Evolutionary conservation across 2,888 invertebrate species (phyloP).

Genomic region (Oscheius sp.): DNA sequence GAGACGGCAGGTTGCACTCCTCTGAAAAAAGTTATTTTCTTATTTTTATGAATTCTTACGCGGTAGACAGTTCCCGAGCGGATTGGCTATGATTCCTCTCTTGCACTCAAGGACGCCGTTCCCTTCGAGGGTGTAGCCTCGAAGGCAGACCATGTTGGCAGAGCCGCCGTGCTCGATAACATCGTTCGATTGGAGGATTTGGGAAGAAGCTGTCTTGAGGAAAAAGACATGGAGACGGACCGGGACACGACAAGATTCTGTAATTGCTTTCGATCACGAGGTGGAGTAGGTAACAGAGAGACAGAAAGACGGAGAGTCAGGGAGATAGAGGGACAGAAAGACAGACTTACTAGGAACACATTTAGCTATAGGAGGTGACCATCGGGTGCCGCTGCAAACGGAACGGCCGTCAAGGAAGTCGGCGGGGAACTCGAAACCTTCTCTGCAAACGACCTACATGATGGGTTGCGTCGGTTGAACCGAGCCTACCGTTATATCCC

Average conservation of each 20-base stretch:
- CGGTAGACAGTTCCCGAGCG: conserved; percentile 65
- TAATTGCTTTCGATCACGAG: not conserved
- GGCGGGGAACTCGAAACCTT: conserved; percentile 58
- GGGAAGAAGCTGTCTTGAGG: conserved; percentile 54
- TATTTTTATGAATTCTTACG: conserved; percentile 45
- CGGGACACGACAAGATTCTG: conserved; percentile 68
- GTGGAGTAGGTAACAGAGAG: too few relatives aligned
- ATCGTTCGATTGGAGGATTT: conserved; percentile 69
- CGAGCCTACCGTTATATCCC: conserved; percentile 43
- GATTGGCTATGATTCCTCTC: conserved; percentile 54
- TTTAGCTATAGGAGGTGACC: conserved; percentile 87
- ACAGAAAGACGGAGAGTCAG: not conserved
- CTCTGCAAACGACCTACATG: conserved; percentile 67
- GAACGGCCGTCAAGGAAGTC: conserved; percentile 77
- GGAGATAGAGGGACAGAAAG: not conserved
- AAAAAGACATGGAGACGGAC: conserved; percentile 69
- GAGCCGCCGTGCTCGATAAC: conserved; percentile 59
- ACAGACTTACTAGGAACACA: conserved; percentile 82
- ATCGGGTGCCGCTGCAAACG: conserved; percentile 92
- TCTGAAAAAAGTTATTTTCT: conserved; percentile 39
- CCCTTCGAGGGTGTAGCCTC: conserved; percentile 58
- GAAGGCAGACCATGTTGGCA: conserved; percentile 58
- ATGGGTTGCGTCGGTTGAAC: not conserved
- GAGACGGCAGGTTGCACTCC: conserved; percentile 46
- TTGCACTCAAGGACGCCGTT: conserved; percentile 61